These are phyloP conservation scores for Aurelia coerulea DNA, from an alignment of 30 jellyfish, hydroid and myxozoan species.

Conservation along the genomic window DNA sequence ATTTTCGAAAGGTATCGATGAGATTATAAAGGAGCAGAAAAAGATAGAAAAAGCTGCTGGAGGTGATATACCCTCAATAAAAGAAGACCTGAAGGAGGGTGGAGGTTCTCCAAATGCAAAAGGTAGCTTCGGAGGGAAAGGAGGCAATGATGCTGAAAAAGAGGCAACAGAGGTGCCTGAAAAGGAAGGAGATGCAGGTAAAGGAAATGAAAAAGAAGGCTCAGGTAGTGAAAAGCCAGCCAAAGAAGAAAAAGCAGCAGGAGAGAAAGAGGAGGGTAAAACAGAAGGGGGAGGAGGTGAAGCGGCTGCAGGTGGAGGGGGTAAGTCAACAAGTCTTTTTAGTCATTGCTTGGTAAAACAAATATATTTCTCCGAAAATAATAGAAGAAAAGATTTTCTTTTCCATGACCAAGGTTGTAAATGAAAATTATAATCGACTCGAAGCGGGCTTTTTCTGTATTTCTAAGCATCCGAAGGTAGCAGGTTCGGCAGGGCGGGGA, in stretches of 20 bases:
- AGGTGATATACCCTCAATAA: constrained; percentile 8
- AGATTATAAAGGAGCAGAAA: constrained; percentile 64
- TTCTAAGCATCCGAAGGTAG: too few relatives aligned
- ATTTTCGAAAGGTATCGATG: constrained; percentile 48
- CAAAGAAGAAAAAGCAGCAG: neutral
- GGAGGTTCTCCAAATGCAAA: constrained; percentile 58
- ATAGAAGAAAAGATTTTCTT: too few relatives aligned
- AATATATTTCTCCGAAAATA: too few relatives aligned
- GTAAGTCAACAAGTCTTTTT: too few relatives aligned
- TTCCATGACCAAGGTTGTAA: too few relatives aligned
- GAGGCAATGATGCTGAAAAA: constrained; percentile 64
- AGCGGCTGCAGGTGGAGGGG: too few relatives aligned
- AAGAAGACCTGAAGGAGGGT: constrained; percentile 59
- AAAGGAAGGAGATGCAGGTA: constrained; percentile 22
- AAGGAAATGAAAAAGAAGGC: constrained; percentile 11
- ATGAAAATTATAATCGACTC: too few relatives aligned
- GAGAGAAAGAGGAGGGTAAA: neutral
- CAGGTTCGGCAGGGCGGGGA: too few relatives aligned
- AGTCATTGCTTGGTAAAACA: too few relatives aligned
- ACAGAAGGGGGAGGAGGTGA: too few relatives aligned
- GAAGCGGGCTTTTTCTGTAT: too few relatives aligned
- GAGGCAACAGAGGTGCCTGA: constrained; percentile 82
- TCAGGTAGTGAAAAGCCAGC: neutral
- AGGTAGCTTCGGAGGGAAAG: constrained; percentile 72
- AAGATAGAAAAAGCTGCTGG: constrained; percentile 60